These are phyloP conservation scores for Diploptera punctata DNA, from an alignment of 2,888 invertebrate genomes.

Conservation along the genomic window DNA sequence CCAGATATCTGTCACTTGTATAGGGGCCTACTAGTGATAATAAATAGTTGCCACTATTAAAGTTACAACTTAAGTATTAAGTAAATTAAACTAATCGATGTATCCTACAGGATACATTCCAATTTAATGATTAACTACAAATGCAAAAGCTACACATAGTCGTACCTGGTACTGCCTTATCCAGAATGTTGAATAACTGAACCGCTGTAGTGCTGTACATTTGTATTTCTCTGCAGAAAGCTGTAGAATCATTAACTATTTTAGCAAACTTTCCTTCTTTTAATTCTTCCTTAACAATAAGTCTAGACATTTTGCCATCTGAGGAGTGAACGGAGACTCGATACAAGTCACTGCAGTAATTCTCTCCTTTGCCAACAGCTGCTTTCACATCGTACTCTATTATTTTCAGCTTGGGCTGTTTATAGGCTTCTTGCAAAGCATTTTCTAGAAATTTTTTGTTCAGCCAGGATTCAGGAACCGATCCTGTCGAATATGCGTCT, in stretches of 20 bases:
- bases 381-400: not conserved
- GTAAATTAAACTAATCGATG: too few species aligned
- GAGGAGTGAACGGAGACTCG: not conserved
- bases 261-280: not conserved
- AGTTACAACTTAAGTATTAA: too few species aligned
- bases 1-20: too few species aligned
- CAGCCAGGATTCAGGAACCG: not conserved
- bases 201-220: not conserved
- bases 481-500: not conserved
- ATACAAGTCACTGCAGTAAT: conserved; percentile 2
- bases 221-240: not conserved
- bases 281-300: not conserved
- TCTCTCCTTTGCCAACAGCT: conserved; percentile 7
- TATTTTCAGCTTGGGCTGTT: not conserved
- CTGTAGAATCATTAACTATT: not conserved
- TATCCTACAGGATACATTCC: too few species aligned
- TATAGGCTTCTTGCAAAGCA: not conserved
- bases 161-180: not conserved
- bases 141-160: too few species aligned
- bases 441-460: not conserved
- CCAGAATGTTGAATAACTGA: not conserved
- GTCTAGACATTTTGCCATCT: not conserved
- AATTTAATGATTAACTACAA: too few species aligned
- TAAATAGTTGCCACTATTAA: too few species aligned
- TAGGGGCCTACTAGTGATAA: too few species aligned